Percentiles rank a stretch among this genome's conserved stretches.
These are phyloP conservation scores for Gallinago stenura DNA, from an alignment of 2,797 vertebrate species.

Conservation along the genomic window DNA sequence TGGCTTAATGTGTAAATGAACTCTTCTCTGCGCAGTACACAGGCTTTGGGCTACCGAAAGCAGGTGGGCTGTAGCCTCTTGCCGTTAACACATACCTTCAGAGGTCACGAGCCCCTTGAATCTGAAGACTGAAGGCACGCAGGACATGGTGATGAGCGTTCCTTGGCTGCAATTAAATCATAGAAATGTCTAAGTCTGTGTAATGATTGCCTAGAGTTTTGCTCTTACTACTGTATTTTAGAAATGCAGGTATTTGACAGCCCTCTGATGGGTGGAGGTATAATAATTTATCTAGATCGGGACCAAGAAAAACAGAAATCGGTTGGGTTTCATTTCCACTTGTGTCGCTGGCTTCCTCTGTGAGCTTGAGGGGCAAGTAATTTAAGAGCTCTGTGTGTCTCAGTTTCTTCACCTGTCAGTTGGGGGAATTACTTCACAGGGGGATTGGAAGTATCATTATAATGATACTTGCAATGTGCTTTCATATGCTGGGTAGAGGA, in stretches of 20 bases:
- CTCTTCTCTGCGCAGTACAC: not conserved
- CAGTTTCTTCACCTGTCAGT: slow-evolving; percentile 46
- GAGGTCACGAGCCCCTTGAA: too few species aligned
- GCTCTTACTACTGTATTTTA: not conserved
- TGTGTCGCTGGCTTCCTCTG: not conserved
- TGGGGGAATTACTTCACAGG: slow-evolving; percentile 45
- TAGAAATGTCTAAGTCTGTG: not conserved
- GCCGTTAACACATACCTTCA: not conserved
- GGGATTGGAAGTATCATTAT: slow-evolving; percentile 53
- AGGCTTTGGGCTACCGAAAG: not conserved
- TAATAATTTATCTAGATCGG: not conserved
- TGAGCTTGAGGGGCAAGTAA: not conserved
- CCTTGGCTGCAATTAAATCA: not conserved
- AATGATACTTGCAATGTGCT: slow-evolving; percentile 52
- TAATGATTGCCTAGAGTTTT: not conserved
- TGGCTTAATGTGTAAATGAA: not conserved
- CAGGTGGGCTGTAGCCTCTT: not conserved
- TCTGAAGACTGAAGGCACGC: not conserved
- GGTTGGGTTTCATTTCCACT: not conserved
- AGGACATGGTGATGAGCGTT: rapidly evolving
- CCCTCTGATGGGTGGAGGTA: not conserved
- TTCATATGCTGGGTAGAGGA: slow-evolving; percentile 53
- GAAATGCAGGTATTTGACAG: not conserved
- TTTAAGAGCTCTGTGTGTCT: slow-evolving; percentile 1
- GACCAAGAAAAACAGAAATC: not conserved